phyloP scores from a whole-genome alignment of 2,113 vertebrate species.

The Ceratotherium simum region DNA sequence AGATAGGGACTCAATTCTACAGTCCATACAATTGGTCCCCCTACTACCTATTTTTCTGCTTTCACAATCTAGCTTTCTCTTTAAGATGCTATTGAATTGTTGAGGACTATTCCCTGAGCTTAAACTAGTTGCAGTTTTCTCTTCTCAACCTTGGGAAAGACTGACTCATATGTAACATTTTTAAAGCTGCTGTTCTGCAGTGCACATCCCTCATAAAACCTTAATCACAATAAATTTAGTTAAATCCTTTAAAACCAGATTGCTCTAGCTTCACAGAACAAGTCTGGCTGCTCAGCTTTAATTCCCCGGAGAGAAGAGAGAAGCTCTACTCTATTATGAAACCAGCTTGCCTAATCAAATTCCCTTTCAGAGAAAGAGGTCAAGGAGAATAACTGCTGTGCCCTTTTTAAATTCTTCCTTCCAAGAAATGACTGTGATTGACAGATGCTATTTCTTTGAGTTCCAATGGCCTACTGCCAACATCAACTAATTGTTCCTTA shows the following conservation, averaged over 20 bases:
- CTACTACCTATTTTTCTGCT: background rate
- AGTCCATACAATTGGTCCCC: background rate
- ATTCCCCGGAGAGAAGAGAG: conserved; percentile 50
- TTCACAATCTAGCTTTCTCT: conserved; percentile 14
- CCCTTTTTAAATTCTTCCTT: conserved; percentile 75
- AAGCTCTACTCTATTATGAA: conserved; percentile 32
- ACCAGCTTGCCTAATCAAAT: conserved; percentile 52
- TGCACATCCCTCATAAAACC: conserved; percentile 12
- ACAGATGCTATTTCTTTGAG: conserved; percentile 66
- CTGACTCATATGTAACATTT: conserved; percentile 51
- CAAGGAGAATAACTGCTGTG: conserved; percentile 77
- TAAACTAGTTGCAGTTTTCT: conserved; percentile 26
- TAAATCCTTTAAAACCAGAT: conserved; percentile 58
- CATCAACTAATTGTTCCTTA: conserved; percentile 40
- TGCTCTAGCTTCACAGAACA: conserved; percentile 41
- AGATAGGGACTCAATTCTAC: background rate
- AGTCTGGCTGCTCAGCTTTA: conserved; percentile 30
- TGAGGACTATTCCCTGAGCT: background rate
- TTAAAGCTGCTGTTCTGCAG: conserved; percentile 38
- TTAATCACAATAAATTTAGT: conserved; percentile 61
- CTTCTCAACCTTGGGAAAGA: conserved; percentile 42
- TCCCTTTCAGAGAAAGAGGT: conserved; percentile 72
- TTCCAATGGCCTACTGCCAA: conserved; percentile 49
- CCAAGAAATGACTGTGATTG: conserved; percentile 76
- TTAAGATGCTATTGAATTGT: background rate